phyloP scores from a whole-genome alignment of 2,888 invertebrate species.

The Creontiades dilutus region DNA sequence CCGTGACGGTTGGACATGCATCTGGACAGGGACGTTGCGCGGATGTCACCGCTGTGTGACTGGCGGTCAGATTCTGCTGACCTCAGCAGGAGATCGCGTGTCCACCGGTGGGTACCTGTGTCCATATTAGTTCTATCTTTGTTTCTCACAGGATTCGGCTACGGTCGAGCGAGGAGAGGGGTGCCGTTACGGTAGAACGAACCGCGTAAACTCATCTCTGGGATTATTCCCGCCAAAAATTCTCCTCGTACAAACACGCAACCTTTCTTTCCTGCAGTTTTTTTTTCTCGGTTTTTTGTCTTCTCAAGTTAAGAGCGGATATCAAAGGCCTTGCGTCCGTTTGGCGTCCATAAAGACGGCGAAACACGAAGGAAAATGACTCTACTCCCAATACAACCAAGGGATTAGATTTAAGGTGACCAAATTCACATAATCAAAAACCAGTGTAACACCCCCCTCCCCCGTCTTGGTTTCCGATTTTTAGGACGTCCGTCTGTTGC shows the following conservation, averaged over 20 bases:
- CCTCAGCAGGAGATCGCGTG: slow-evolving; percentile 54
- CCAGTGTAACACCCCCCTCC: no score
- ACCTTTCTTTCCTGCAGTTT: slow-evolving; percentile 3
- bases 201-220: slow-evolving; percentile 62
- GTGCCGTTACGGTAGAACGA: slow-evolving; percentile 48
- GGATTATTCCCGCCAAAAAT: slow-evolving; percentile 69
- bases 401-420: no score
- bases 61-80: slow-evolving; percentile 41
- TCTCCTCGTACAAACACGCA: not conserved
- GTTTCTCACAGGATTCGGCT: slow-evolving; percentile 29
- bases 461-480: no score
- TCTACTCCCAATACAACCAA: no score
- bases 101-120: slow-evolving; percentile 10
- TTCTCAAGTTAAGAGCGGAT: not conserved
- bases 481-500: no score
- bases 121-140: slow-evolving; percentile 4
- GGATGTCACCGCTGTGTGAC: slow-evolving; percentile 61
- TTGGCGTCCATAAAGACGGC: not conserved
- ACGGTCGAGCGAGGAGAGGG: slow-evolving; percentile 24
- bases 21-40: slow-evolving; percentile 10
- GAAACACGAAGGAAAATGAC: not conserved
- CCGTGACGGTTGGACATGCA: slow-evolving; percentile 57
- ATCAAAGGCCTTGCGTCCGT: not conserved
- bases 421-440: no score
- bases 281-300: not conserved